A percentile compares a stretch with the other conserved stretches of the same genome.
Evolutionary conservation across 2,113 vertebrate species (phyloP).

Genomic region (Carassius carassius): DNA sequence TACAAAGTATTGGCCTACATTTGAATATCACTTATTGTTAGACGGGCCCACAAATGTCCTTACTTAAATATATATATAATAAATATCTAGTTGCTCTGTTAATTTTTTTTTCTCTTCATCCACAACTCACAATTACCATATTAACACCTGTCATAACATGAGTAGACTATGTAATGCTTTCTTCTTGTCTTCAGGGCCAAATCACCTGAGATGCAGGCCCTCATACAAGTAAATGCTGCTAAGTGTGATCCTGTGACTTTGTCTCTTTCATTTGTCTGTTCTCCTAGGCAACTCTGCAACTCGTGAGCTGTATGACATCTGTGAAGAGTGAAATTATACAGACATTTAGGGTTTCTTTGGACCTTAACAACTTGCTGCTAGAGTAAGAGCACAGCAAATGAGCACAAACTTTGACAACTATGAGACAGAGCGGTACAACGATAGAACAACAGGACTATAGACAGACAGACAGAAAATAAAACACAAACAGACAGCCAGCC

Average conservation of each 20-base stretch:
- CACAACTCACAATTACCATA: background rate
- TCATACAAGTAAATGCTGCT: background rate
- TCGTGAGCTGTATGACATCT: background rate
- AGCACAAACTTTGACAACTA: background rate
- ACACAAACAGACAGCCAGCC: too few relatives aligned
- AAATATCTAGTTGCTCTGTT: background rate
- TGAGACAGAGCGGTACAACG: too few relatives aligned
- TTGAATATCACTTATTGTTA: background rate
- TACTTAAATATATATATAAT: background rate
- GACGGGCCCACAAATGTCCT: background rate
- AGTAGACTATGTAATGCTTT: background rate
- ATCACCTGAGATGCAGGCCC: conserved; percentile 15
- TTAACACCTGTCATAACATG: conserved; percentile 5
- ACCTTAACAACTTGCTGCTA: conserved; percentile 50
- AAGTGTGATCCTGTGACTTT: conserved; percentile 18
- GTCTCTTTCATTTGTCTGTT: conserved; percentile 14
- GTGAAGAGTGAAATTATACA: background rate
- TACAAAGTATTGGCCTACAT: background rate
- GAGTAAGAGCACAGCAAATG: conserved; percentile 45
- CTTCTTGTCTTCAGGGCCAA: background rate
- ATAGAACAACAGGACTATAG: background rate
- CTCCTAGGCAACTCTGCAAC: conserved; percentile 51
- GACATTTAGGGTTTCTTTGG: conserved; percentile 41
- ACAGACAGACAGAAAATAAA: too few relatives aligned
- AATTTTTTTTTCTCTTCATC: too few relatives aligned